Conservation (phyloP, 1,140 invertebrate species). For the Lysiphlebus fabarum region DNA sequence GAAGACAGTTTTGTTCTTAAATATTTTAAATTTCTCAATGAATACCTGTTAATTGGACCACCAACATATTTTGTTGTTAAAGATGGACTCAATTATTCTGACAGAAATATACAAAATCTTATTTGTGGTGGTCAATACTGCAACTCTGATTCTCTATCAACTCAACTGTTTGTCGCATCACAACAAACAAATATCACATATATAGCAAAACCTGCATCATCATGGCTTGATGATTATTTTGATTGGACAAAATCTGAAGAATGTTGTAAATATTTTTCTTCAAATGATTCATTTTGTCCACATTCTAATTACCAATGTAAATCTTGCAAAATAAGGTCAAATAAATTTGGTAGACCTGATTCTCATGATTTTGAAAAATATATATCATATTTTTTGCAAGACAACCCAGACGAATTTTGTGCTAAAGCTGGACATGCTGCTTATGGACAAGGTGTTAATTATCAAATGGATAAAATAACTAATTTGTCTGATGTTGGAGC, state of each 20-base stretch:
- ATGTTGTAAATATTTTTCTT: conserved; percentile 63
- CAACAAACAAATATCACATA: conserved; percentile 70
- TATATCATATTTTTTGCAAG: conserved; percentile 83
- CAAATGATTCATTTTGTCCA: conserved; percentile 68
- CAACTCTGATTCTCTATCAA: conserved; percentile 74
- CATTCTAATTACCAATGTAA: conserved; percentile 52
- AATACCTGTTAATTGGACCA: conserved; percentile 90
- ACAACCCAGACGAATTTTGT: conserved; percentile 81
- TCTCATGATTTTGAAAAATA: conserved; percentile 73
- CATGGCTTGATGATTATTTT: conserved; percentile 97
- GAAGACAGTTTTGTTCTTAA: conserved; percentile 91
- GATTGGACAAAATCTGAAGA: conserved; percentile 69
- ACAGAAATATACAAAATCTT: conserved; percentile 72
- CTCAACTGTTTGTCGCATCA: conserved; percentile 80
- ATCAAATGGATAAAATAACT: conserved; percentile 47
- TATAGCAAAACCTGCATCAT: conserved; percentile 83
- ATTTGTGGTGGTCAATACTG: conserved; percentile 82
- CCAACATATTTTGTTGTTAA: conserved; percentile 96
- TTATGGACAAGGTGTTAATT: conserved; percentile 71
- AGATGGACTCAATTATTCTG: conserved; percentile 75
- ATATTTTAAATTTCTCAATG: conserved; percentile 84
- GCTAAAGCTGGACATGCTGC: conserved; percentile 85
- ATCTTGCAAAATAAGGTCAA: conserved; percentile 55
- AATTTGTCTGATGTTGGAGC: conserved; percentile 59
- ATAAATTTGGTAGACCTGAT: conserved; percentile 59